A percentile compares a stretch with the other conserved stretches of the same genome.
These are phyloP conservation scores for Patiria miniata DNA, from an alignment of 35 echinoderm and acorn worm genomes.

Conservation along the genomic window DNA sequence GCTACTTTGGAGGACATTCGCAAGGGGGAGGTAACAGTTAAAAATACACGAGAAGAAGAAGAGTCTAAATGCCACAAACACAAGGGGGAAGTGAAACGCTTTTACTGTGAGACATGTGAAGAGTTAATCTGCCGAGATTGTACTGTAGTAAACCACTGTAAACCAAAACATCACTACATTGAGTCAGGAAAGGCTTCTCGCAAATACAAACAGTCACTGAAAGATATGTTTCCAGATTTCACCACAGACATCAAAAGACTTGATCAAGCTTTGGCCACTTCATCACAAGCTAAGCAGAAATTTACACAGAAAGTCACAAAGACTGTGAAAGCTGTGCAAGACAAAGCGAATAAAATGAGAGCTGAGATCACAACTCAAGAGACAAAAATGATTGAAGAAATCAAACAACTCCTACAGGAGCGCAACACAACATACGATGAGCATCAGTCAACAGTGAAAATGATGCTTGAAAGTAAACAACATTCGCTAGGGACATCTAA, in stretches of 20 bases:
- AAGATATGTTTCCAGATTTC: not conserved
- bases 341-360: not conserved
- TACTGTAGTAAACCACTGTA: not conserved
- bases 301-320: not conserved
- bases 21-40: too few relatives aligned
- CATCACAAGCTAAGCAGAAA: not conserved
- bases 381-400: not conserved
- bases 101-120: conserved; percentile 32
- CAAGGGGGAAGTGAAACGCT: not conserved
- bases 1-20: not conserved
- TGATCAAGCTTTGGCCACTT: not conserved
- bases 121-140: conserved; percentile 30
- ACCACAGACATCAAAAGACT: not conserved
- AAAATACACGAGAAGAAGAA: not conserved
- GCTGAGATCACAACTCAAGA: not conserved
- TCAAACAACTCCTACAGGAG: not conserved
- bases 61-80: not conserved
- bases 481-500: not conserved
- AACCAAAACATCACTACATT: conserved; percentile 1
- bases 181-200: not conserved
- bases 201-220: not conserved
- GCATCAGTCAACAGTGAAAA: not conserved
- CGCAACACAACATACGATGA: not conserved
- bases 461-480: not conserved
- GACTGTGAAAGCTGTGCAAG: not conserved